Base-by-base conservation (phyloP, 2,113 vertebrate species). In the Arvicanthis niloticus region DNA sequence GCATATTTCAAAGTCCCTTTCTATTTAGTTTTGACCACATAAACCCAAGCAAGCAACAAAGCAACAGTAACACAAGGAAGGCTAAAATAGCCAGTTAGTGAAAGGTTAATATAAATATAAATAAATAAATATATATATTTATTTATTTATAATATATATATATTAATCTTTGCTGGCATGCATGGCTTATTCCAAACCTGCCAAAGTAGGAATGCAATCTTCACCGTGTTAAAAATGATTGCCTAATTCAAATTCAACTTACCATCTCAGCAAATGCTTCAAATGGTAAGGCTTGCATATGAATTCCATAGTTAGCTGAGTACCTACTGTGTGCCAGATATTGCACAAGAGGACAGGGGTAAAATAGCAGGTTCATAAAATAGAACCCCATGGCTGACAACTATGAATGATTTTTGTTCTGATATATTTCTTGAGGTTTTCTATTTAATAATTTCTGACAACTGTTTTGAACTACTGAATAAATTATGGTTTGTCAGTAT, bases 21-120 rank as follows among this genome's bases (percentile, higher is more conserved):
- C 3, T 7, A 21, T n/a, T 91, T 45, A 45, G 56, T 84, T 96
- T 92, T 75, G 16, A 94, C 13, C 72, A 92, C n/a, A 92, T 86
- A 88, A 96, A 94, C 92, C 37, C 45, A 94, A 91, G 37, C 70
- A 93, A 95, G 53, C 67, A 56, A 91, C 89, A 89, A 93, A 95
- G 53, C 67, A 56, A 91, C 89, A 89, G 77, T 86, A 84, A 89
- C 51, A 34, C 76, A 89, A 97, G 56, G 65, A 89, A 96, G 15
- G 19, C n/a, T 95, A 92, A 95, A 95, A 92, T 13, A 93, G 91
- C 89, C 60, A 84, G 45, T 87, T 70, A 48, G 26, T 75, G 16
- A 95, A 19, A 87, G 26, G 67, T 86, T 58, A 95, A 93, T n/a
- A n/a, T n/a, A n/a, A n/a, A n/a, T n/a, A n/a, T n/a, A n/a, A n/a